phyloP scores from a whole-genome alignment of 1,140 invertebrate genomes.

The Drosophila varians region DNA sequence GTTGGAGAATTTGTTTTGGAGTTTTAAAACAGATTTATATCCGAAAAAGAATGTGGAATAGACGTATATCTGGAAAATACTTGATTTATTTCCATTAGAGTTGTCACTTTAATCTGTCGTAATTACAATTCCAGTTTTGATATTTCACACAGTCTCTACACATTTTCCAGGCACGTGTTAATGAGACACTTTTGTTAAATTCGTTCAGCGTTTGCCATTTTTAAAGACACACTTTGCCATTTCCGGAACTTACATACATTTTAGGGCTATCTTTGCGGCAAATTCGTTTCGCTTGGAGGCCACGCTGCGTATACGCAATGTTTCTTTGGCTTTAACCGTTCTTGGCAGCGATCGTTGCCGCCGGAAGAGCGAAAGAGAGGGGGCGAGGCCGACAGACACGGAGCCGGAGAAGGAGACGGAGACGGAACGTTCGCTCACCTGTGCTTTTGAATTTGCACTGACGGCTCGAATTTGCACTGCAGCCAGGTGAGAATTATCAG shows the following conservation, averaged over 20 bases:
- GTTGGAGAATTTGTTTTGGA: background rate
- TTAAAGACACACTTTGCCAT: slow-evolving; percentile 26
- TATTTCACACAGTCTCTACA: slow-evolving; percentile 29
- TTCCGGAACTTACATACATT: slow-evolving; percentile 52
- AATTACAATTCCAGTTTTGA: slow-evolving; percentile 28
- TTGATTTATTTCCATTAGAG: background rate
- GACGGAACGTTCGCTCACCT: slow-evolving; percentile 68
- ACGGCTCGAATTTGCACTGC: slow-evolving; percentile 58
- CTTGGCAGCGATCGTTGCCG: slow-evolving; percentile 19
- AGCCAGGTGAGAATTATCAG: slow-evolving; percentile 39
- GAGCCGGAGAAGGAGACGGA: slow-evolving; percentile 2
- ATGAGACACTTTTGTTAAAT: slow-evolving; percentile 57
- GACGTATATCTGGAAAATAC: background rate
- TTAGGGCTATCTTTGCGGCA: background rate
- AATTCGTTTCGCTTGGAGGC: slow-evolving; percentile 3
- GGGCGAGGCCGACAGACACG: background rate
- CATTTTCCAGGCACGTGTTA: slow-evolving; percentile 69
- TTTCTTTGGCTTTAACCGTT: slow-evolving; percentile 8
- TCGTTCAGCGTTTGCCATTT: slow-evolving; percentile 38
- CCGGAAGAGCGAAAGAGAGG: slow-evolving; percentile 9
- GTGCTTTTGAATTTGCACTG: slow-evolving; percentile 75
- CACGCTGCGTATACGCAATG: slow-evolving; percentile 52
- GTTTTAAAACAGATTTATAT: slow-evolving; percentile 10
- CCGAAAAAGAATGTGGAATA: background rate
- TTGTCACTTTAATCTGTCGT: slow-evolving; percentile 3